Percentiles rank a stretch among this genome's conserved stretches.
Evolutionary conservation across 1,140 invertebrate species (phyloP).

Genomic region (Latrodectus geometricus): DNA sequence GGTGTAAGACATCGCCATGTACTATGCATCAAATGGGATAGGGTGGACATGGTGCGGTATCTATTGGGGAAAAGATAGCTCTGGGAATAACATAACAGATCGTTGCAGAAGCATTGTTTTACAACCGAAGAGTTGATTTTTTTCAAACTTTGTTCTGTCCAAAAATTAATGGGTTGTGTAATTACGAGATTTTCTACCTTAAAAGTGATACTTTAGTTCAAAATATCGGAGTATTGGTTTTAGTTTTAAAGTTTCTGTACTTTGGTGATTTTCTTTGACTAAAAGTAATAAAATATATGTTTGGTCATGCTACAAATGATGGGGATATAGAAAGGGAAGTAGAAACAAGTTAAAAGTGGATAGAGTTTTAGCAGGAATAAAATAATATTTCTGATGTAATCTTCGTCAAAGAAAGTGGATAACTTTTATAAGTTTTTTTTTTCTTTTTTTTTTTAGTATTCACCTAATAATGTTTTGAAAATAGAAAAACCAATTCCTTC

Average conservation of each 20-base stretch:
- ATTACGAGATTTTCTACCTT: constrained; percentile 1
- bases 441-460: too few species aligned
- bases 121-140: constrained; percentile 41
- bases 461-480: too few species aligned
- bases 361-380: neutral
- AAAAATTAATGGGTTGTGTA: constrained; percentile 45
- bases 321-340: neutral
- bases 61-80: neutral
- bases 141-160: constrained; percentile 5
- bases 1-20: constrained; percentile 27
- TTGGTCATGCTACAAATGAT: neutral
- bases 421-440: too few species aligned
- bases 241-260: too few species aligned
- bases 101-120: constrained; percentile 51
- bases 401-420: too few species aligned
- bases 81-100: neutral
- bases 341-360: neutral
- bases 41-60: constrained; percentile 2
- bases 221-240: neutral
- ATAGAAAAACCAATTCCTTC: too few species aligned
- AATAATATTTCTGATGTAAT: neutral
- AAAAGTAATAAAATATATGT: neutral
- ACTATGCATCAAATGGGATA: constrained; percentile 34
- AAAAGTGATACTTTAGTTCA: neutral
- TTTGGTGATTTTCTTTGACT: neutral